Base-by-base conservation (phyloP, 2,797 vertebrate genomes). In the Sylvia borin region DNA sequence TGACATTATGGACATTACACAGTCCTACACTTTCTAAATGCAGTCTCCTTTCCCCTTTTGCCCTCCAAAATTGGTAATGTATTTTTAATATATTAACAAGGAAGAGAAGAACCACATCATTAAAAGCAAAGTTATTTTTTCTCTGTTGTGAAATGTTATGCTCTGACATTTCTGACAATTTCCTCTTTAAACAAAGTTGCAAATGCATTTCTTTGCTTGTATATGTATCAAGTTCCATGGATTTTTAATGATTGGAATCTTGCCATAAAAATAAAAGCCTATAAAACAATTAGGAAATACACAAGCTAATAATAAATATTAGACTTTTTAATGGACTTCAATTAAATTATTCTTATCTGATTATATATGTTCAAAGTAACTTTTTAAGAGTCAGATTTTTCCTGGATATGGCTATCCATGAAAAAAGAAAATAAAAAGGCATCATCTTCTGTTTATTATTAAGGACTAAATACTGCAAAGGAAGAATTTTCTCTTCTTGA, bases 301-400 rank as follows among this genome's bases (percentile, higher is more conserved):
- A 96, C 79, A 97, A 94, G 61, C 84, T 97, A 96, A 97, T 97
- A 97, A 97, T 96, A 97, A 97, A 96, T 86, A 95, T 93, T 86
- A 95, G 68, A 82, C 91, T 96, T 96, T 96, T 95, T 85, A 97
- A 97, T 95, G 68, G 74, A 25, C 64, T 97, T 97, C 95, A 95
- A 97, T 97, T 92, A 97, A 96, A 97, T 97, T 97, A 96, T 93
- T 95, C 85, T 97, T 97, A 97, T 96, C 75, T 97, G 92, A 97
- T 97, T 98, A 97, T 94, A 53, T 67, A 80, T 68, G 32, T 94
- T 97, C 88, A 93, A 95, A 95, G 67, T 82, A 93, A 68, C 87
- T 90, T 97, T 93, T 75, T 79, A 71, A 57, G 73, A 82, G 87
- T 95, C 16, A 31, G 8, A 58, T 67, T 24, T 60, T 96, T 91